Base-by-base conservation (phyloP, 2,888 invertebrate species). In the Trisateles emortualis region DNA sequence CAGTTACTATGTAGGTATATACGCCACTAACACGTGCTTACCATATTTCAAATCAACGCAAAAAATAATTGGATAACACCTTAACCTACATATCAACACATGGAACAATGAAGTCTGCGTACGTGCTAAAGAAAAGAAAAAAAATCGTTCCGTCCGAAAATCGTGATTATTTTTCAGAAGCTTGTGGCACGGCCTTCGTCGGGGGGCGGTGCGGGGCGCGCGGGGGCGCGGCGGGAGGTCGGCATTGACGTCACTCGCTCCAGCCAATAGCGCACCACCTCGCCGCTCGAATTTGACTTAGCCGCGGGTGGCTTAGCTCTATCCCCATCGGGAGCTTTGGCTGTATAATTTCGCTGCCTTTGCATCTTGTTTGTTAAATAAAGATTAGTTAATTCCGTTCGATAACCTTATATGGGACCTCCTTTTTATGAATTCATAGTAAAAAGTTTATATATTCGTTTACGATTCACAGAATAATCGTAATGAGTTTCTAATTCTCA, bases 201-300 rank as follows among this genome's bases (percentile, higher is more conserved):
- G 73, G 77, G 74, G n/a, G 74, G 74, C 66, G 74, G 73, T 67
- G 74, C 61, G 83, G 86, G 73, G 64, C 65, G 57, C 54, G 72
- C 73, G 78, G 75, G 72, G 72, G 72, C 75, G 75, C 73, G 75
- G 79, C 72, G 81, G 83, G 89, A 90, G 89, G 90, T 88, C 92
- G 91, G 82, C 83, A 92, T 92, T 91, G 90, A 90, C 92, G 91
- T 91, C 92, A 93, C 87, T 72, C 64, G 81, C 76, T 79, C 79
- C 71, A 79, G 78, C 90, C 89, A 90, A 90, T 88, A 72, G 81
- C 83, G 82, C 68, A 73, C 77, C 79, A 72, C 78, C 78, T 76
- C 78, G 64, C 64, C 75, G 76, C 78, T 79, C 76, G 79, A 77
- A 75, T 78, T 78, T 75, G 83, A 87, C 86, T 86, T 87, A 81